Evolutionary conservation across 2,797 vertebrate species (phyloP).

Genomic region (Graptemys geographica): DNA sequence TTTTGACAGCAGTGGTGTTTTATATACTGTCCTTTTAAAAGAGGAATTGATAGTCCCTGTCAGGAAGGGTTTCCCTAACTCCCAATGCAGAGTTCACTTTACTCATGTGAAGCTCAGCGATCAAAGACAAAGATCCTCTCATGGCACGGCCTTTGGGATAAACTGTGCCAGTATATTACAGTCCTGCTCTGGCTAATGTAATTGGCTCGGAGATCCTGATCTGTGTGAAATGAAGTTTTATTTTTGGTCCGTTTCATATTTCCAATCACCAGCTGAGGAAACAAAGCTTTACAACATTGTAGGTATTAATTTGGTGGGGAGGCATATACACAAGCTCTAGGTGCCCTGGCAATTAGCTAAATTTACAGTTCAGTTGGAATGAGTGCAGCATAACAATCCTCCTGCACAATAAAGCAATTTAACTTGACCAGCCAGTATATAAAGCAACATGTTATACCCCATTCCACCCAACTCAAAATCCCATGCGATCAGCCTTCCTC

Average conservation of each 20-base stretch:
- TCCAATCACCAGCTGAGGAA: not conserved
- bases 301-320: accelerated
- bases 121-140: not conserved
- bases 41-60: not conserved
- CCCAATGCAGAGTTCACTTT: not conserved
- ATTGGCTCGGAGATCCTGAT: not conserved
- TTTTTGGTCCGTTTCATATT: not conserved
- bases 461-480: slow-evolving; percentile 25
- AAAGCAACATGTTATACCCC: slow-evolving; percentile 29
- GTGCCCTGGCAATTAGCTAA: slow-evolving; percentile 32
- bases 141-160: not conserved
- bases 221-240: not conserved
- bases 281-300: not conserved
- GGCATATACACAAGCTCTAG: slow-evolving; percentile 6
- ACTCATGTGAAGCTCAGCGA: not conserved
- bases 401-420: slow-evolving; percentile 35
- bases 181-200: accelerated
- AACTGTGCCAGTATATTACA: not conserved
- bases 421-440: slow-evolving; percentile 45
- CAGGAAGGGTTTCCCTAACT: not conserved
- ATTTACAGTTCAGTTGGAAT: slow-evolving; percentile 41
- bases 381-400: slow-evolving; percentile 32
- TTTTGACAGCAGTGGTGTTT: not conserved
- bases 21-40: not conserved
- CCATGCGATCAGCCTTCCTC: slow-evolving; percentile 38